A percentile compares a stretch with the other conserved stretches of the same genome.
Evolutionary conservation across 2,113 vertebrate genomes (phyloP).

Genomic region (Lepisosteus oculatus): DNA sequence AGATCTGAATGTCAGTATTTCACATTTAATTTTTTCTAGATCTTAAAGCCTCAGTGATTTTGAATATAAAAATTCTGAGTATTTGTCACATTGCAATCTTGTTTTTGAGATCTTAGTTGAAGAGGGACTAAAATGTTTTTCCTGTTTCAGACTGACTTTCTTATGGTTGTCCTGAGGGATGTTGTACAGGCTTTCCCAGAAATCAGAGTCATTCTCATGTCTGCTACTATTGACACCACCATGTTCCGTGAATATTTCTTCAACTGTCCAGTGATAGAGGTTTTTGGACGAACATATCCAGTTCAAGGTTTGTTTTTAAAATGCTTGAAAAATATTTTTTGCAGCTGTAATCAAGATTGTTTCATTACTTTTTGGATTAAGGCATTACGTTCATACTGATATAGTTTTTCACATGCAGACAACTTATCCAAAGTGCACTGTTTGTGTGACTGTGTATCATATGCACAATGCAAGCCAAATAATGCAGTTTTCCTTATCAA

Average conservation of each 20-base stretch:
- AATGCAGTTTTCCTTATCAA: conserved; percentile 41
- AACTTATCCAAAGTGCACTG: no score
- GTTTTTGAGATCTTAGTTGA: neutral
- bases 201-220: conserved; percentile 90
- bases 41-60: no score
- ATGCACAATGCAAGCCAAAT: no score
- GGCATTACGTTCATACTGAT: no score
- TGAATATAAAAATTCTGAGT: no score
- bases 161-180: conserved; percentile 91
- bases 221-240: conserved; percentile 93
- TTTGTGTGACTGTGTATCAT: no score
- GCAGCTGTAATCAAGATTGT: no score
- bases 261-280: conserved; percentile 87
- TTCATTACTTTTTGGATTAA: no score
- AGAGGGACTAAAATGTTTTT: neutral
- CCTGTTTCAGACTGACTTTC: conserved; percentile 85
- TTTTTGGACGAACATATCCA: conserved; percentile 85
- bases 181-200: conserved; percentile 88
- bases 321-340: no score
- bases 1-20: conserved; percentile 88
- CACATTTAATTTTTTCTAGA: neutral
- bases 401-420: no score
- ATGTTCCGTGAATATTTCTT: conserved; percentile 97
- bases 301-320: conserved; percentile 76
- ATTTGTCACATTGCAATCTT: no score